Evolutionary conservation across 2,113 vertebrate species (phyloP).

Genomic region (Sinocyclocheilus anshuiensis): DNA sequence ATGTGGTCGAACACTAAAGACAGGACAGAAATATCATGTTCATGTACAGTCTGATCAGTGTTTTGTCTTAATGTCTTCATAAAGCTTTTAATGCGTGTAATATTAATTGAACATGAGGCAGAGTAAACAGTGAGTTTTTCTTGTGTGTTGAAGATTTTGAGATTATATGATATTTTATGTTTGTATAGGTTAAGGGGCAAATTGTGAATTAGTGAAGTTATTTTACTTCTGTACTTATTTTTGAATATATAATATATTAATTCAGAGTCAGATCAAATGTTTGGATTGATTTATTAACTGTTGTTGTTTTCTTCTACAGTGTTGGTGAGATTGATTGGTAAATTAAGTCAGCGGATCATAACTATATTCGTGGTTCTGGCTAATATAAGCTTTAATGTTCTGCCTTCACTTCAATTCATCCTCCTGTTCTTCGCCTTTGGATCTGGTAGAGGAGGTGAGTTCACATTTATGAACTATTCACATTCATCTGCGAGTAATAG

Average conservation of each 20-base stretch:
- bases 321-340: rapidly evolving
- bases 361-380: not conserved
- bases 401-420: slow-evolving; percentile 8
- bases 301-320: not conserved
- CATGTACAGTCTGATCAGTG: too few species aligned
- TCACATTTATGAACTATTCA: not conserved
- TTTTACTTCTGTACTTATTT: not conserved
- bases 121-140: too few species aligned
- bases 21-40: too few species aligned
- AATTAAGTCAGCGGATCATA: rapidly evolving
- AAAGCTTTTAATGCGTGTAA: too few species aligned
- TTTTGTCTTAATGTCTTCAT: too few species aligned
- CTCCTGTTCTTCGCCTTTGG: not conserved
- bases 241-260: not conserved
- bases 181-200: too few species aligned
- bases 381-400: rapidly evolving
- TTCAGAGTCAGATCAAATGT: not conserved
- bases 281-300: not conserved
- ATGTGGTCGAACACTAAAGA: too few species aligned
- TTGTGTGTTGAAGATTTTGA: too few species aligned
- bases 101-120: too few species aligned
- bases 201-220: too few species aligned
- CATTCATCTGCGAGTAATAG: not conserved
- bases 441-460: not conserved
- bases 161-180: too few species aligned